Evolutionary conservation across 2,797 vertebrate species (phyloP).

Genomic region (Notamacropus eugenii): DNA sequence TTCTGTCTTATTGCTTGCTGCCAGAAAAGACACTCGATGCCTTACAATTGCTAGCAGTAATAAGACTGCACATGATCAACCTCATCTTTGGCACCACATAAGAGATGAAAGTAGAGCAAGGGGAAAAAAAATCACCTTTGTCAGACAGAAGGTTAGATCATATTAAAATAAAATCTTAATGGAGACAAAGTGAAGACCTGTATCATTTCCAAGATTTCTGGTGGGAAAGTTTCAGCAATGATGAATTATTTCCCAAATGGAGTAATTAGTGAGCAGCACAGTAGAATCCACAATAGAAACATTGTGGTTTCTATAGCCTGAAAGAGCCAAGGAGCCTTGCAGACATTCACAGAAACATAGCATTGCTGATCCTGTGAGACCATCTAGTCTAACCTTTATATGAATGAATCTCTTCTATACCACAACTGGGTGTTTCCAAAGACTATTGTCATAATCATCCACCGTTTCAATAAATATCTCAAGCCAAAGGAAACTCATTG

Average conservation of each 20-base stretch:
- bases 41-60: constrained; percentile 42
- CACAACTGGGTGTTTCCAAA: not conserved
- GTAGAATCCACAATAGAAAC: constrained; percentile 66
- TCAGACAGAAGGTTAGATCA: constrained; percentile 66
- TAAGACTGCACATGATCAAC: constrained; percentile 60
- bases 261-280: constrained; percentile 72
- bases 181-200: constrained; percentile 75
- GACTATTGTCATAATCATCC: not conserved
- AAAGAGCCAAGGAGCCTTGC: not conserved
- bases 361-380: rapidly evolving
- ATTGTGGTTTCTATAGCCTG: constrained; percentile 8
- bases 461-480: not conserved
- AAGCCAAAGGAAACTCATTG: not conserved
- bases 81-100: constrained; percentile 54
- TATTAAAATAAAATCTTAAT: constrained; percentile 81
- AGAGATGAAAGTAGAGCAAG: constrained; percentile 64
- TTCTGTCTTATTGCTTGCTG: not conserved
- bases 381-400: not conserved
- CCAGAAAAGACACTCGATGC: constrained; percentile 58
- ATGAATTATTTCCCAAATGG: constrained; percentile 71
- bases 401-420: not conserved
- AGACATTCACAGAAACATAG: not conserved
- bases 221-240: constrained; percentile 72
- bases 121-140: constrained; percentile 73
- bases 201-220: constrained; percentile 78